Evolutionary conservation across 1,140 invertebrate genomes (phyloP), one percentile per base, ranked within the genome.

Genomic region (Heterodera carotae): DNA sequence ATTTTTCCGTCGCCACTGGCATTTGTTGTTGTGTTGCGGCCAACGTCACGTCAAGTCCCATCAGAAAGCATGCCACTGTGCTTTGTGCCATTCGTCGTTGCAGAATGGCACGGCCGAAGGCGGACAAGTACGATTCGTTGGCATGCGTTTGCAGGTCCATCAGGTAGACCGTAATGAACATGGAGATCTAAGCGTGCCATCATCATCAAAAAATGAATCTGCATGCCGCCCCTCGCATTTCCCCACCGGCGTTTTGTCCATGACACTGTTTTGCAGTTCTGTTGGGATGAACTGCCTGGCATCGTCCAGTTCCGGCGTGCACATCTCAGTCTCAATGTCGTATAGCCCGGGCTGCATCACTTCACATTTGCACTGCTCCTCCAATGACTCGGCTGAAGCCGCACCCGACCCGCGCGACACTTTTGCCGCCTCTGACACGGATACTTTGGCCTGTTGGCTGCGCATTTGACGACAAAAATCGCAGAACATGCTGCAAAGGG

Each of bases 311-410:
- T 87, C 86, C 25, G 85, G 85, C n/a, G 85, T 87, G 77, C 85
- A 87, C 86, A 87, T 87, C 76, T 87, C 85, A 10, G 85, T 87
- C 67, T 87, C 85, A 59, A 87, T 87, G 75, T 87, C 85, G 76
- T 87, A 87, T 18, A 87, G 78, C 29, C 85, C 85, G 31, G 82
- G 82, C 27, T 85, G 83, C 82, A 83, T 83, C 33, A 81, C 71
- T 33, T 83, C 82, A 62, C 82, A 83, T 78, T 84, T 84, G 59
- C 82, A 83, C 29, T 67, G 31, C 29, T 83, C 82, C 56, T 80
- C 83, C 29, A 83, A 33, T 22, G 83, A 84, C 27, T 43, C 39
- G 31, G 67, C 75, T 6, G 56, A 59, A 27, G 66, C 43, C 29
- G 60, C 27, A 22, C 64, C 64, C 70, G 12, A 18, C 33, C 33